Conservation (phyloP, 37 sponge, comb jelly and placozoan genomes). For the Ephydatia muelleri region DNA sequence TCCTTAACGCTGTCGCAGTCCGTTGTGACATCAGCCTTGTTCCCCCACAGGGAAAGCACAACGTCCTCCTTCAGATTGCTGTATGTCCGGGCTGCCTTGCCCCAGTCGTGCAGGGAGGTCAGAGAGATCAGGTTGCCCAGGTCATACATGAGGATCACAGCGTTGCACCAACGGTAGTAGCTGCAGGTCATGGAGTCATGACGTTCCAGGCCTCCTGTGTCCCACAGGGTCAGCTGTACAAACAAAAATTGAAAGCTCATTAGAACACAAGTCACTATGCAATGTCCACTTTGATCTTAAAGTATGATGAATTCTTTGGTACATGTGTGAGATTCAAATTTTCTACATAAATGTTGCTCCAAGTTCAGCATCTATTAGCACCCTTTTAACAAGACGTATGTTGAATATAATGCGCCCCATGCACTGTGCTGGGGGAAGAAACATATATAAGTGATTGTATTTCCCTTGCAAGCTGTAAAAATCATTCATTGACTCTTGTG, state of each 20-base stretch:
- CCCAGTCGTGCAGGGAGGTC: slow-evolving; percentile 25
- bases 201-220: slow-evolving; percentile 50
- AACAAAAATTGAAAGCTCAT: neutral
- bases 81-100: neutral
- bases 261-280: neutral
- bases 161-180: slow-evolving; percentile 41
- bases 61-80: slow-evolving; percentile 1
- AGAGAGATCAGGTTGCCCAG: slow-evolving; percentile 5
- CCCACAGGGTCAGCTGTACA: slow-evolving; percentile 47
- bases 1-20: neutral
- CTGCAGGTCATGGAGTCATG: slow-evolving; percentile 35
- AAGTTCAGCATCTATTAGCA: too few relatives aligned
- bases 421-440: too few relatives aligned
- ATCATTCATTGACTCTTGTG: too few relatives aligned
- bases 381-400: too few relatives aligned
- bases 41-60: slow-evolving; percentile 50
- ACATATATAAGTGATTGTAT: too few relatives aligned
- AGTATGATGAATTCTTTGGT: too few relatives aligned
- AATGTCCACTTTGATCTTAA: too few relatives aligned
- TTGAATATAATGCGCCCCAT: too few relatives aligned
- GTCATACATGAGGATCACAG: slow-evolving; percentile 57
- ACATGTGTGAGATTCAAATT: too few relatives aligned
- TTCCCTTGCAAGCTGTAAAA: too few relatives aligned
- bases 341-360: too few relatives aligned
- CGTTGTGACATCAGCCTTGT: slow-evolving; percentile 9